Evolutionary conservation across 2,113 vertebrate genomes (phyloP).

Genomic region (Alaudala cheleensis): DNA sequence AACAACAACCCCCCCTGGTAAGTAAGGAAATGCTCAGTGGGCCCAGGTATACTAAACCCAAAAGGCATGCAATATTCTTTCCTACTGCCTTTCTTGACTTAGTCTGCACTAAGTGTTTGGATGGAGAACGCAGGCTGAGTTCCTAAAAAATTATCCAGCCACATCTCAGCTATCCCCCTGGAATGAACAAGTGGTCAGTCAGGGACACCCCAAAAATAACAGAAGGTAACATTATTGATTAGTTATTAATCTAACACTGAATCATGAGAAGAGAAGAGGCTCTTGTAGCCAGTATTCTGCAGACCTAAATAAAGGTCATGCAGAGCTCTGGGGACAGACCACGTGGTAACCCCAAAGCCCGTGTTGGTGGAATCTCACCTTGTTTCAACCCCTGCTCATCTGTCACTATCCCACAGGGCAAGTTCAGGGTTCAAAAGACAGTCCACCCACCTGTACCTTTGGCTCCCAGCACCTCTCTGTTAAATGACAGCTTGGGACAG

Average conservation of each 20-base stretch:
- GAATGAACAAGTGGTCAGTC: background rate
- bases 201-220: background rate
- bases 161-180: background rate
- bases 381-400: background rate
- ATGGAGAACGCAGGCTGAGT: background rate
- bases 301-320: background rate
- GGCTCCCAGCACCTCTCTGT: background rate
- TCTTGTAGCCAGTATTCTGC: background rate
- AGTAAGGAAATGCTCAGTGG: background rate
- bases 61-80: background rate
- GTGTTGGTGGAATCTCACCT: background rate
- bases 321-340: background rate
- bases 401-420: background rate
- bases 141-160: background rate
- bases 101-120: background rate
- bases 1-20: background rate
- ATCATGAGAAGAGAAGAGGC: background rate
- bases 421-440: background rate
- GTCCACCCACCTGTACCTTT: background rate
- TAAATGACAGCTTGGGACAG: background rate
- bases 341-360: background rate
- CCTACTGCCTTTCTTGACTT: background rate
- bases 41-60: background rate
- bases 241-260: background rate
- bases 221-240: background rate